Evolutionary conservation across 2,888 invertebrate genomes (phyloP).

Genomic region (Trachelus stipa): DNA sequence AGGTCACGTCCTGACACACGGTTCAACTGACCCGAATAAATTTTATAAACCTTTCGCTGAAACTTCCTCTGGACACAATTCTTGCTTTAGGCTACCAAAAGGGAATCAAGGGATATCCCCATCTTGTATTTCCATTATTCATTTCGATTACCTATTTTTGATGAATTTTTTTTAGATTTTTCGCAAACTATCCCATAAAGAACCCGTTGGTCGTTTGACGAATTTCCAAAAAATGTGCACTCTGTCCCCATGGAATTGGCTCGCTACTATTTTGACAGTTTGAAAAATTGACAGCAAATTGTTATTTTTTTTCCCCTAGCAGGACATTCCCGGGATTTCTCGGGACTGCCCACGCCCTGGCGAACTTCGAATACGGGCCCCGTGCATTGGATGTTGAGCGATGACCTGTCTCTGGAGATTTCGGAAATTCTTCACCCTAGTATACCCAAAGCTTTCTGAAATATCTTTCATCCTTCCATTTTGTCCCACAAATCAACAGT

Average conservation of each 20-base stretch:
- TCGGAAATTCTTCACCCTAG: slow-evolving; percentile 26
- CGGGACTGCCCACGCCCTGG: not conserved
- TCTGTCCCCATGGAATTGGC: slow-evolving; percentile 34
- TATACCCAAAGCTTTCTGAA: slow-evolving; percentile 19
- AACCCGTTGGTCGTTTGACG: not conserved
- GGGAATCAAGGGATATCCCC: not conserved
- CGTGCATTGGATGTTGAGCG: slow-evolving; percentile 44
- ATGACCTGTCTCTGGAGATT: slow-evolving; percentile 44
- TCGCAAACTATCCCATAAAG: not conserved
- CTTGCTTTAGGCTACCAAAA: not conserved
- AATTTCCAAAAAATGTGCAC: not conserved
- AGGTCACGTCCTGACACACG: slow-evolving; percentile 10
- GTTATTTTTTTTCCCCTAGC: slow-evolving; percentile 31
- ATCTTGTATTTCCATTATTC: not conserved
- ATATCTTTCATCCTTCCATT: slow-evolving; percentile 7
- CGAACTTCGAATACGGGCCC: slow-evolving; percentile 5
- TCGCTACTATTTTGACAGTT: slow-evolving; percentile 51
- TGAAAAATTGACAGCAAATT: slow-evolving; percentile 56
- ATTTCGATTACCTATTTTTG: not conserved
- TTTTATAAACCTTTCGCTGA: slow-evolving; percentile 7
- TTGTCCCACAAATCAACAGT: not conserved
- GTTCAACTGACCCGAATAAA: slow-evolving; percentile 12
- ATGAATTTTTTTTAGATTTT: not conserved
- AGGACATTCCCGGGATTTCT: slow-evolving; percentile 4
- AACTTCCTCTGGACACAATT: not conserved